These are phyloP conservation scores for Drosophila obscura DNA, from an alignment of 1,140 invertebrate genomes.

Conservation along the genomic window DNA sequence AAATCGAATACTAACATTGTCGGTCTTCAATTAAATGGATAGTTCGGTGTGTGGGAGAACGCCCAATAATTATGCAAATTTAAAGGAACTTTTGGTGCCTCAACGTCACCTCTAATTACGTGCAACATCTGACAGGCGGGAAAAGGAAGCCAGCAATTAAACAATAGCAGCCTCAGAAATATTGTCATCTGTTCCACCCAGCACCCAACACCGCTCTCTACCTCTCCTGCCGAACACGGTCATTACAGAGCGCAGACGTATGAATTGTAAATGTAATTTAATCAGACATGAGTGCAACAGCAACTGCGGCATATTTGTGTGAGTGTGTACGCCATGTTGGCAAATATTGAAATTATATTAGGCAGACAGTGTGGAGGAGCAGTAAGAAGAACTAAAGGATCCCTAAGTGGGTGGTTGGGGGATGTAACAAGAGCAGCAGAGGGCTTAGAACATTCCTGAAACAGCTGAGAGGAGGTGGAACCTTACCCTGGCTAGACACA, in stretches of 20 bases:
- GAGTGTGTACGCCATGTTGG: slow-evolving; percentile 49
- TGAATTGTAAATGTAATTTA: slow-evolving; percentile 81
- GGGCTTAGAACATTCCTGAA: too few relatives aligned
- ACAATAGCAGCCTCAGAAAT: slow-evolving; percentile 13
- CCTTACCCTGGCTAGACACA: slow-evolving; percentile 25
- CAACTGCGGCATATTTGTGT: slow-evolving; percentile 43
- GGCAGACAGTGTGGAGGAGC: slow-evolving; percentile 20
- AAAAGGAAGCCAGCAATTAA: slow-evolving; percentile 52
- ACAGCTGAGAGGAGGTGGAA: slow-evolving; percentile 21
- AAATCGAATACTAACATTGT: slow-evolving; percentile 11
- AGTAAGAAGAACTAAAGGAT: background rate
- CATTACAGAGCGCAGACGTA: slow-evolving; percentile 50
- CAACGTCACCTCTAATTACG: slow-evolving; percentile 45
- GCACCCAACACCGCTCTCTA: background rate
- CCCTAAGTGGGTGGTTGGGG: too few relatives aligned
- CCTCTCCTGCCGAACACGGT: background rate
- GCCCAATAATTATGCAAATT: background rate
- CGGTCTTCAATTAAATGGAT: too few relatives aligned
- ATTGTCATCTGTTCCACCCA: slow-evolving; percentile 26
- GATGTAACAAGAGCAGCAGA: background rate
- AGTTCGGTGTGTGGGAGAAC: too few relatives aligned
- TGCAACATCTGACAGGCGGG: slow-evolving; percentile 12
- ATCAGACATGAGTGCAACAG: slow-evolving; percentile 71
- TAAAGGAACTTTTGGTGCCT: slow-evolving; percentile 6
- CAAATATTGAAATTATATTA: slow-evolving; percentile 64